Evolutionary conservation across 2,888 invertebrate species (phyloP), one percentile per base, ranked within the genome.

Genomic region (Carterocephalus palaemon): DNA sequence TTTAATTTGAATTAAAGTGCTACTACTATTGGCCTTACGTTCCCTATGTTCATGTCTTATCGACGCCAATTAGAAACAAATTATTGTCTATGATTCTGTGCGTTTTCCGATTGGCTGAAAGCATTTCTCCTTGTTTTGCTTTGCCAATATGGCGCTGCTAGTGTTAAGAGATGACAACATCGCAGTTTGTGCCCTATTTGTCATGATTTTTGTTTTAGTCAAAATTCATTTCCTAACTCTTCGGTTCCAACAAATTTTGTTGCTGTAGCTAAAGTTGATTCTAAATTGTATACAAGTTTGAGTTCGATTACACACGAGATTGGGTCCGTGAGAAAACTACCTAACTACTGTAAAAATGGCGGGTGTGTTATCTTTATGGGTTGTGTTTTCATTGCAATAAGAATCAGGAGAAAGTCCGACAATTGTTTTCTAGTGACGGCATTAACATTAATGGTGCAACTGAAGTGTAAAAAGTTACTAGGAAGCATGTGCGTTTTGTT

Each of bases 151-250:
- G 87, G 87, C 87, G 87, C 75, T 76, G 73, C 70, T 80, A 70
- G 79, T 85, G 82, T 85, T 85, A 76, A 82, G 80, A 83, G 83
- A 85, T 87, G 87, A 88, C 87, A 88, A 86, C 87, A 87, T 86
- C 83, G 82, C 78, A 86, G 75, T 84, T 85, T 80, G 82, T 81
- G 80, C 71, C 68, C 70, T 71, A 76, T 73, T 82, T 81, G 76
- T 82, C 77, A 74, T 70, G 68, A 60, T 64, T 67, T 60, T 63
- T 68, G 67, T 67, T 69, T 60, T 61, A 74, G 63, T 70, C 60
- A 61, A 67, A 59, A 56, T 59, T 68, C 63, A 66, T 13, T 62
- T 75, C 62, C 79, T 80, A 80, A 79, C 80, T 82, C 79, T 75
- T 53, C 63, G 59, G 63, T 78, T 75, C 72, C 77, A 78, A 80